Evolutionary conservation across 2,113 vertebrate genomes (phyloP).

Genomic region (Actenoides lindsayi): DNA sequence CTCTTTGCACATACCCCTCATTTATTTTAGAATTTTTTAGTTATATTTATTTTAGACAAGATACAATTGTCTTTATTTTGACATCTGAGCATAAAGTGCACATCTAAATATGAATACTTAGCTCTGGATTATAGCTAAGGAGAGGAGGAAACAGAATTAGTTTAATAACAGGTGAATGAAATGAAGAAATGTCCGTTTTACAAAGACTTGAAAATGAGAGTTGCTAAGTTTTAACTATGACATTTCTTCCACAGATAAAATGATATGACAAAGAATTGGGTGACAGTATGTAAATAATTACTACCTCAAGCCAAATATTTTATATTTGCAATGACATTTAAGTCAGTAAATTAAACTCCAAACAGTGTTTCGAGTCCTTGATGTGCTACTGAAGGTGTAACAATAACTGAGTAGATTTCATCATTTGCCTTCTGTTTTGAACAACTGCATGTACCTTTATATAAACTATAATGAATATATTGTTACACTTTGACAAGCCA

Average conservation of each 20-base stretch:
- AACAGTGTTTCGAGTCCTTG: background rate
- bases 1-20: background rate
- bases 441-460: background rate
- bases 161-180: background rate
- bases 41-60: background rate
- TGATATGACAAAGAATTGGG: background rate
- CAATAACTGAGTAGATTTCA: background rate
- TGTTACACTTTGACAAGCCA: background rate
- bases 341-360: background rate
- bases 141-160: background rate
- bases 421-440: background rate
- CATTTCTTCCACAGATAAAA: accelerated
- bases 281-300: background rate
- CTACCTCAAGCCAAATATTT: background rate
- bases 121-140: background rate
- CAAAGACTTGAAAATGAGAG: background rate
- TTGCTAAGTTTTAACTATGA: background rate
- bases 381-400: background rate
- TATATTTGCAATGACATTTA: background rate
- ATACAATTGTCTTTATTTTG: background rate
- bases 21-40: too few species aligned
- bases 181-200: background rate
- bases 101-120: background rate
- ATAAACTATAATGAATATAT: background rate
- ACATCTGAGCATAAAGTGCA: background rate